Percentiles rank a stretch among this genome's conserved stretches.
These are phyloP conservation scores for Fundulus diaphanus DNA, from an alignment of 2,797 vertebrate species.

Conservation along the genomic window DNA sequence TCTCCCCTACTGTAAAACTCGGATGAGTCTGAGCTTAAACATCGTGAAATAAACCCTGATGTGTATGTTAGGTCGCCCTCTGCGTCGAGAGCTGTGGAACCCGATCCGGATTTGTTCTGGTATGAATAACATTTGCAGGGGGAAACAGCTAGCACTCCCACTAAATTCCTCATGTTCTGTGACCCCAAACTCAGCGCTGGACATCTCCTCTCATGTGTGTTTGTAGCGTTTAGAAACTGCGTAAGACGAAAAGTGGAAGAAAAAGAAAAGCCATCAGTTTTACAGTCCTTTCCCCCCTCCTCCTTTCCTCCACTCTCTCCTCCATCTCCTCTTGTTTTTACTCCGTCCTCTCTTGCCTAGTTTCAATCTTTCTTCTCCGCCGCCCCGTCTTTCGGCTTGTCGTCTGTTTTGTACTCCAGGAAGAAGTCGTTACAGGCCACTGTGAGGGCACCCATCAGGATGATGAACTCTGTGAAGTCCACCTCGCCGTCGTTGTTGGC, in stretches of 20 bases:
- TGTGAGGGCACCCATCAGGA: conserved; percentile 94
- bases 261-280: conserved; percentile 46
- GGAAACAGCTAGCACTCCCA: conserved; percentile 49
- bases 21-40: conserved; percentile 26
- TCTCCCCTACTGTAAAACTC: background rate
- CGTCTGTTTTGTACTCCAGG: conserved; percentile 83
- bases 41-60: conserved; percentile 30
- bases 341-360: conserved; percentile 15
- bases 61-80: conserved; percentile 20
- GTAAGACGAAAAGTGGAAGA: conserved; percentile 29
- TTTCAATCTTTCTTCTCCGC: conserved; percentile 73
- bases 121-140: conserved; percentile 52
- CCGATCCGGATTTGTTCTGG: conserved; percentile 44
- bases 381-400: conserved; percentile 86
- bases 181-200: conserved; percentile 43
- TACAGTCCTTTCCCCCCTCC: conserved; percentile 31
- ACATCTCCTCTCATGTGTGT: conserved; percentile 35
- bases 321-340: conserved; percentile 6
- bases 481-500: conserved; percentile 86
- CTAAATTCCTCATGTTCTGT: conserved; percentile 33
- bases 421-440: conserved; percentile 97
- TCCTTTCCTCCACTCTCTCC: background rate
- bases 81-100: conserved; percentile 15
- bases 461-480: conserved; percentile 89
- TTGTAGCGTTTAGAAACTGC: conserved; percentile 63